Conservation (phyloP, 2,888 invertebrate species). For the Augiades crinisus region DNA sequence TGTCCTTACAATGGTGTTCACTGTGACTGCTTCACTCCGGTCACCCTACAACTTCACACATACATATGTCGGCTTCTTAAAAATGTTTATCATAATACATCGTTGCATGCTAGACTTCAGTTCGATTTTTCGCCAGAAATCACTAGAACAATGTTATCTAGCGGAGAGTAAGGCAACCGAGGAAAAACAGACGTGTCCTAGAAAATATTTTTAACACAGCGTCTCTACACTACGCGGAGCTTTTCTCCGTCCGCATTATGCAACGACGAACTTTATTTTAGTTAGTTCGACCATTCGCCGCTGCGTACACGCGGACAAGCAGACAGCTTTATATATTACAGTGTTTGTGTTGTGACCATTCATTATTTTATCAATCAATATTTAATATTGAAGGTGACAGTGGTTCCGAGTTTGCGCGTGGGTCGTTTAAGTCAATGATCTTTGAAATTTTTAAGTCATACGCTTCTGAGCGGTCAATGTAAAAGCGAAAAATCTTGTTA, state of each 20-base stretch:
- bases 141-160: no score
- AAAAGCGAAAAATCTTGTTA: no score
- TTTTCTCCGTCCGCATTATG: constrained; percentile 69
- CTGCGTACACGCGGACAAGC: constrained; percentile 43
- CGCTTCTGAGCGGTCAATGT: no score
- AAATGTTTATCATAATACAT: no score
- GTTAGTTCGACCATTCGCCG: constrained; percentile 64
- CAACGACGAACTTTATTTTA: constrained; percentile 73
- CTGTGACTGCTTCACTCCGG: no score
- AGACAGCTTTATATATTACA: neutral
- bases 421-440: neutral
- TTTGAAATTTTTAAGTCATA: neutral
- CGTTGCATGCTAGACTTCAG: no score
- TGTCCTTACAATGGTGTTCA: no score
- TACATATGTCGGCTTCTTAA: no score
- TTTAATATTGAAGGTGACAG: constrained; percentile 24
- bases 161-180: no score
- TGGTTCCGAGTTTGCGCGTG: constrained; percentile 27
- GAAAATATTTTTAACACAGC: constrained; percentile 41
- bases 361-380: constrained; percentile 11
- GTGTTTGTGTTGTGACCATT: constrained; percentile 22
- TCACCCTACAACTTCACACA: no score
- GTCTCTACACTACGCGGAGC: constrained; percentile 53
- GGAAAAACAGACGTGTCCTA: constrained; percentile 14
- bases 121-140: no score